Evolutionary conservation across 2,113 vertebrate genomes (phyloP).

Genomic region (Ivindomyrus marchei): DNA sequence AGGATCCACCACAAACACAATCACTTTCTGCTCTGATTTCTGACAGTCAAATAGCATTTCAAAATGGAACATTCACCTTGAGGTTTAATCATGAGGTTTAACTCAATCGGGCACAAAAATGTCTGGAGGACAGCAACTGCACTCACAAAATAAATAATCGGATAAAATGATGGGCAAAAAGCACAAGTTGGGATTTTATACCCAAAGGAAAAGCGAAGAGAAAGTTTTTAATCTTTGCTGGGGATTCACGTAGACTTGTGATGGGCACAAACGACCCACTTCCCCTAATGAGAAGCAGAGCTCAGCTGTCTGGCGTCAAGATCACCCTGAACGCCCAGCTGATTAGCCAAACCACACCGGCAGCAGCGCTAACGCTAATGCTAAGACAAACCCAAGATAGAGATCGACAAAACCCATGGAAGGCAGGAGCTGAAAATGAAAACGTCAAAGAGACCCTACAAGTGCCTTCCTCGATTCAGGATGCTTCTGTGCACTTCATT

Average conservation of each 20-base stretch:
- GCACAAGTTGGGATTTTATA: not conserved
- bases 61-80: slow-evolving; percentile 26
- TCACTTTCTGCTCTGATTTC: not conserved
- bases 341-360: not conserved
- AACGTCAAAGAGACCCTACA: not conserved
- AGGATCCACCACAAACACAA: slow-evolving; percentile 30
- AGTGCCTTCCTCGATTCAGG: not conserved
- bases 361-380: not conserved
- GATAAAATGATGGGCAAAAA: not conserved
- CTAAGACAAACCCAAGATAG: not conserved
- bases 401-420: not conserved
- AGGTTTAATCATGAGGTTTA: slow-evolving; percentile 38
- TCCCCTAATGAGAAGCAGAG: not conserved
- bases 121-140: not conserved
- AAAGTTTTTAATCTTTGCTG: not conserved
- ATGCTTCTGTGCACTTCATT: not conserved
- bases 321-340: not conserved
- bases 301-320: not conserved
- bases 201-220: not conserved
- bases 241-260: not conserved
- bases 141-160: not conserved
- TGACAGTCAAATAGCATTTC: slow-evolving; percentile 38
- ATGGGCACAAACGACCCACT: not conserved
- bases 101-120: slow-evolving; percentile 37
- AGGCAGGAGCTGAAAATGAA: not conserved